These are phyloP conservation scores for Taeniopygia guttata DNA, from an alignment of 2,797 vertebrate genomes.

Conservation along the genomic window DNA sequence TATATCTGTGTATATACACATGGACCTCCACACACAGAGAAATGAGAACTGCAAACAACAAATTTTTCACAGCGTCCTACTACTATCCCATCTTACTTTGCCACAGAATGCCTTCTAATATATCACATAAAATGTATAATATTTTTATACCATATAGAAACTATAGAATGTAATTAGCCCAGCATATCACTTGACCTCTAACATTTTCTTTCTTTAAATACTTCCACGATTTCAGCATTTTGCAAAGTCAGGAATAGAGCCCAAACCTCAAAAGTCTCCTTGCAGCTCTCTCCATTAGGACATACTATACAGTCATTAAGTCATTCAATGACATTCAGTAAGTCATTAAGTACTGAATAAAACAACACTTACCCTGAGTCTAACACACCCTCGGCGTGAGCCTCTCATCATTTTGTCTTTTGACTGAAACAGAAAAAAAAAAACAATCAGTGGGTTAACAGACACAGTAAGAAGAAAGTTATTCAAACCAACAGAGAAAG, in stretches of 20 bases:
- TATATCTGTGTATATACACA: neutral
- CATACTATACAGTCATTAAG: neutral
- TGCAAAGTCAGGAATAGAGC: neutral
- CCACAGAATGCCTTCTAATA: neutral
- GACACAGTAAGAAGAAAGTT: neutral
- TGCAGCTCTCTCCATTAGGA: conserved; percentile 1
- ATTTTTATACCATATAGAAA: neutral
- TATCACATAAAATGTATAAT: neutral
- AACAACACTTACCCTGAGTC: conserved; percentile 88
- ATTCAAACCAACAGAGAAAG: neutral
- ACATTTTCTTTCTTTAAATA: conserved; percentile 20
- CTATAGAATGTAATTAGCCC: neutral
- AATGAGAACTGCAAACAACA: neutral
- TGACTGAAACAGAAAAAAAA: conserved; percentile 84
- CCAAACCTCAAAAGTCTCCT: conserved; percentile 30
- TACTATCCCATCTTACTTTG: neutral
- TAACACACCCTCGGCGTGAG: conserved; percentile 96
- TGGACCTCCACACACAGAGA: neutral
- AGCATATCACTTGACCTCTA: neutral
- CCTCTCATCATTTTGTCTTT: conserved; percentile 99
- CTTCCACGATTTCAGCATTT: neutral
- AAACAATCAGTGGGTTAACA: conserved; percentile 5
- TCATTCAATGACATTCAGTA: no score
- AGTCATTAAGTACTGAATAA: neutral
- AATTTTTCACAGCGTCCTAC: neutral